A percentile compares a stretch with the other conserved stretches of the same genome.
These are phyloP conservation scores for Pachyrhynchus sulphureomaculatus DNA, from an alignment of 1,140 invertebrate species.

Conservation along the genomic window DNA sequence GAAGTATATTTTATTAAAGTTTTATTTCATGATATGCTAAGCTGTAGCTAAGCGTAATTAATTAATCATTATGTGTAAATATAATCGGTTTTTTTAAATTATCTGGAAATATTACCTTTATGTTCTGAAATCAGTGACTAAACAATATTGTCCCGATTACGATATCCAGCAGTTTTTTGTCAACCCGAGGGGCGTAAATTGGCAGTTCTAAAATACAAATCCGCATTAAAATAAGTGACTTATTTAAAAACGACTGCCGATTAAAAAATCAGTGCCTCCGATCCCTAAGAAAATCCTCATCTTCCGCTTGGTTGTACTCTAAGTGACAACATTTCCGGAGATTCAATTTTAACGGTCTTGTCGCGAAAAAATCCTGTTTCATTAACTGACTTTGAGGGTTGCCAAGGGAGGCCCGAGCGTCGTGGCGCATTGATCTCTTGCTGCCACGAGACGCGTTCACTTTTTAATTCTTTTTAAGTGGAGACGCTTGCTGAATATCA, in stretches of 20 bases:
- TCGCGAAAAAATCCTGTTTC: conserved; percentile 50
- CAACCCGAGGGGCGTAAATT: conserved; percentile 5
- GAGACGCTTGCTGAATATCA: neutral
- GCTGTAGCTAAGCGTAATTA: too few relatives aligned
- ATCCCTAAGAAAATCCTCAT: conserved; percentile 17
- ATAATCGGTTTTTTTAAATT: too few relatives aligned
- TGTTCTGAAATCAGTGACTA: too few relatives aligned
- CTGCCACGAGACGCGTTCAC: conserved; percentile 29
- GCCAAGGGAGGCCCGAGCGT: conserved; percentile 30
- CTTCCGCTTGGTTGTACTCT: conserved; percentile 29
- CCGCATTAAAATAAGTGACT: conserved; percentile 35
- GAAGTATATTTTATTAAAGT: too few relatives aligned
- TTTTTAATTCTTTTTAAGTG: conserved; percentile 40
- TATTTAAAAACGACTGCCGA: conserved; percentile 31
- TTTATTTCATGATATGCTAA: too few relatives aligned
- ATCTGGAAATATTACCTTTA: too few relatives aligned
- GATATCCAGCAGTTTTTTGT: too few relatives aligned
- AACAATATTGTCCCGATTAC: too few relatives aligned
- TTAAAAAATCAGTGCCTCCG: conserved; percentile 26
- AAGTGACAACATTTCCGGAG: conserved; percentile 38
- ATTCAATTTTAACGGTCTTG: conserved; percentile 41
- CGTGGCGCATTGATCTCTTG: conserved; percentile 38
- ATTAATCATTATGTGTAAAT: too few relatives aligned
- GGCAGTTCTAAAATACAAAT: conserved; percentile 25
- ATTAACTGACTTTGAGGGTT: conserved; percentile 50